Percentiles rank a stretch among this genome's conserved stretches.
These are phyloP conservation scores for Magallana ariakensis DNA, from an alignment of 1,140 invertebrate species.

Conservation along the genomic window DNA sequence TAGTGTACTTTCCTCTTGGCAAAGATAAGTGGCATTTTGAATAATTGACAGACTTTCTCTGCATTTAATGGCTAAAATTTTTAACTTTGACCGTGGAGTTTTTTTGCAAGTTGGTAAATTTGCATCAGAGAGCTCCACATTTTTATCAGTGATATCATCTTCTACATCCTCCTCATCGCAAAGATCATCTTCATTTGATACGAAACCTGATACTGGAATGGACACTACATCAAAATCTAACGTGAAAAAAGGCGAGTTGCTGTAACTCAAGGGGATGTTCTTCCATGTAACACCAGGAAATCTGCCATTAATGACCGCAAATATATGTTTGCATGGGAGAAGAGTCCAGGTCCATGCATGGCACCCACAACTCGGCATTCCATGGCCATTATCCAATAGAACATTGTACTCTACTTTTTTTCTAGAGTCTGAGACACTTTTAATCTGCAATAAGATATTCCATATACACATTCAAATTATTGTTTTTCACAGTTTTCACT, in stretches of 20 bases:
- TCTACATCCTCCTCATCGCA: background rate
- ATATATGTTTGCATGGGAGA: slow-evolving; percentile 39
- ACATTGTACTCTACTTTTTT: slow-evolving; percentile 11
- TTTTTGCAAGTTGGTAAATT: too few species aligned
- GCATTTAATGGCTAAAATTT: slow-evolving; percentile 9
- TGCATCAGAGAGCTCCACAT: too few species aligned
- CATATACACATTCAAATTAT: background rate
- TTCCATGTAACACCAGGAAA: background rate
- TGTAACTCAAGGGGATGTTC: slow-evolving; percentile 21
- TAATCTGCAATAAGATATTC: background rate
- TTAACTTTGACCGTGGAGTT: background rate
- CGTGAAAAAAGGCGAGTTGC: slow-evolving; percentile 14
- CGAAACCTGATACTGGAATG: background rate
- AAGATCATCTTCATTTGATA: slow-evolving; percentile 18
- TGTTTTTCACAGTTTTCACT: background rate
- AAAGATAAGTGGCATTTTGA: slow-evolving; percentile 13
- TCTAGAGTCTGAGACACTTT: background rate
- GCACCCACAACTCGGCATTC: slow-evolving; percentile 2
- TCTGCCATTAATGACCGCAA: slow-evolving; percentile 11
- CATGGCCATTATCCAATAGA: background rate
- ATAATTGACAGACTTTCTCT: slow-evolving; percentile 6
- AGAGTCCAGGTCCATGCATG: slow-evolving; percentile 37
- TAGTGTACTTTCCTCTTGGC: background rate
- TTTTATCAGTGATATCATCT: background rate
- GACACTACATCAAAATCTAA: slow-evolving; percentile 32